Evolutionary conservation across 2,888 invertebrate species (phyloP).

Genomic region (Melanotus villosus): DNA sequence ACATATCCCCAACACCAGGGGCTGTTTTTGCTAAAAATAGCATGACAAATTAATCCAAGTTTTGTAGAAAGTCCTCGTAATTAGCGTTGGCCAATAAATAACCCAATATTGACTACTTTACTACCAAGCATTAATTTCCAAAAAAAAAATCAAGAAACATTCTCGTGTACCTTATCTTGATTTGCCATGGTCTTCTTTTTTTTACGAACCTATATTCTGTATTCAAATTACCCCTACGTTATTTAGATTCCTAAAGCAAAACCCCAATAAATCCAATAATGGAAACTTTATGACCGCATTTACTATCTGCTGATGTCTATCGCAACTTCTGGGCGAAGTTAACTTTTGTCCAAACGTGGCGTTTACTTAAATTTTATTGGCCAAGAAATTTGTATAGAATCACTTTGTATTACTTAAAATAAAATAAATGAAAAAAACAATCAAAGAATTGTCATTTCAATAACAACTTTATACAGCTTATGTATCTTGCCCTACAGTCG

Average conservation of each 20-base stretch:
- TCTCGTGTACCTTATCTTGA: conserved; percentile 11
- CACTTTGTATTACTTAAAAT: neutral
- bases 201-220: neutral
- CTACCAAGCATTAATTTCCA: neutral
- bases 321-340: neutral
- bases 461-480: conserved; percentile 17
- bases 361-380: neutral
- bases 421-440: neutral
- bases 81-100: too few species aligned
- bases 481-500: conserved; percentile 19
- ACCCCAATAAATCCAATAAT: neutral
- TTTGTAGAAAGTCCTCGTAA: too few species aligned
- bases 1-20: too few species aligned
- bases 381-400: neutral
- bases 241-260: neutral
- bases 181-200: neutral
- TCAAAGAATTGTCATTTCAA: conserved; percentile 1
- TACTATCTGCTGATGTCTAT: neutral
- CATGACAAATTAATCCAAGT: too few species aligned
- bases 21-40: too few species aligned
- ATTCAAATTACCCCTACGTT: conserved; percentile 1
- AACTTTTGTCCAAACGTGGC: neutral
- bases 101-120: too few species aligned
- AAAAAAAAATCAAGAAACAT: neutral
- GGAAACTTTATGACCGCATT: conserved; percentile 5